Percentiles rank a stretch among this genome's conserved stretches.
Evolutionary conservation across 2,113 vertebrate species (phyloP).

Genomic region (Phyllostomus discolor): DNA sequence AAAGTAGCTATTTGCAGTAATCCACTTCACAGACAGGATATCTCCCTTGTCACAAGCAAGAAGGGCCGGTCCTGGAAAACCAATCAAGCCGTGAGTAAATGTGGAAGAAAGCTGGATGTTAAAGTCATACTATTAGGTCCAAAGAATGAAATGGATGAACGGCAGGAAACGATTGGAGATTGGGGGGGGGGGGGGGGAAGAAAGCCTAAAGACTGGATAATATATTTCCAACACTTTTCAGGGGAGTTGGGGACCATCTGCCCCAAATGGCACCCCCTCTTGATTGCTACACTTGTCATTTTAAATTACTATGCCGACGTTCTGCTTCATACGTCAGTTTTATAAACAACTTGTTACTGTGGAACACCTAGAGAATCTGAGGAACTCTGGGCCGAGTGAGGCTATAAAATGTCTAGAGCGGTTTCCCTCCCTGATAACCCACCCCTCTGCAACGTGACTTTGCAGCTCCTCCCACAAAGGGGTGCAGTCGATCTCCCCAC

Average conservation of each 20-base stretch:
- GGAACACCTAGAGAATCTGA: neutral
- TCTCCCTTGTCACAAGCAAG: slow-evolving; percentile 57
- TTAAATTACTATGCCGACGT: neutral
- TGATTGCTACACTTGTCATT: neutral
- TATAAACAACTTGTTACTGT: neutral
- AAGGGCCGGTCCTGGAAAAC: slow-evolving; percentile 56
- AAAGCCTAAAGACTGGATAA: neutral
- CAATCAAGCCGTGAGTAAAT: neutral
- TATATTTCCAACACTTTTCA: neutral
- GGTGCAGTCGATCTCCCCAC: neutral
- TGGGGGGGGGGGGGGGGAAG: neutral
- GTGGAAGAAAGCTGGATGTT: slow-evolving; percentile 4
- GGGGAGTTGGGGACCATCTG: neutral
- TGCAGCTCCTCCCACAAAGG: neutral
- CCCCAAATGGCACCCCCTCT: neutral
- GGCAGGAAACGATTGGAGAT: neutral
- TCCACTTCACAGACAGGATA: slow-evolving; percentile 38
- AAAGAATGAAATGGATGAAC: neutral
- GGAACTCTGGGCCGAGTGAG: neutral
- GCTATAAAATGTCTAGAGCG: neutral
- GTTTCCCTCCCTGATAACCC: neutral
- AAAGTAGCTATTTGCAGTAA: slow-evolving; percentile 1
- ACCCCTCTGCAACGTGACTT: neutral
- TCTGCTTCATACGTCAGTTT: neutral
- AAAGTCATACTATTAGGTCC: neutral